Evolutionary conservation across 2,113 vertebrate genomes (phyloP), one percentile per base, ranked within the genome.

Genomic region (Cephalopterus ornatus): DNA sequence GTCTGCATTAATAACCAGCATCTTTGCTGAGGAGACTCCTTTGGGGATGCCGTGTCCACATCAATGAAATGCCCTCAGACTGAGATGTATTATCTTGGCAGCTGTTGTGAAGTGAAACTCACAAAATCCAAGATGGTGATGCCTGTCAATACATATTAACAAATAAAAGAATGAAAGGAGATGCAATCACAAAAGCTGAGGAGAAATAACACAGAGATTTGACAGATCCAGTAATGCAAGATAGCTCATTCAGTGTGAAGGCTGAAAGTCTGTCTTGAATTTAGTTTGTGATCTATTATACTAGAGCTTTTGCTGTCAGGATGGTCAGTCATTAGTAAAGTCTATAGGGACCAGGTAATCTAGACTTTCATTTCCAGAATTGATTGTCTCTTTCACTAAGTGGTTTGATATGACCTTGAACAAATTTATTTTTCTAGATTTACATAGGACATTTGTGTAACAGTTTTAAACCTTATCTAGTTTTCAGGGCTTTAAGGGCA

Each of bases 1-100:
- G 65, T 87, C 94, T 97, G 62, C 75, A 87, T 96, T 61, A 96
- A 93, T 93, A 95, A 92, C 46, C 58, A 91, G 27, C 22, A 62
- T 80, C 76, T 74, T 86, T 88, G 52, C 55, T 93, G 71, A 92
- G 59, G 37, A 89, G 35, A 66, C 41, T 97, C 91, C 89, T 89
- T 56, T 62, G 71, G 87, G 95, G 87, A 89, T 83, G 59, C 32
- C 92, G 5, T 72, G 55, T 94, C 72, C 93, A 91, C 92, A 88
- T 72, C 89, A 78, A 65, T 74, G 72, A 97, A 96, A 92, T 75
- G 49, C 84, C 63, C 50, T 85, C 32, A 94, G 63, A 90, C 67
- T 82, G 71, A 74, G 91, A 88, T 39, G 23, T 62, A 85, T 87
- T 89, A 80, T 92, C 95, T 78, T 96, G 90, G 61, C 58, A 97